Evolutionary conservation across 53 echinoderm and acorn worm species (phyloP).

Genomic region (Henricia sp.): DNA sequence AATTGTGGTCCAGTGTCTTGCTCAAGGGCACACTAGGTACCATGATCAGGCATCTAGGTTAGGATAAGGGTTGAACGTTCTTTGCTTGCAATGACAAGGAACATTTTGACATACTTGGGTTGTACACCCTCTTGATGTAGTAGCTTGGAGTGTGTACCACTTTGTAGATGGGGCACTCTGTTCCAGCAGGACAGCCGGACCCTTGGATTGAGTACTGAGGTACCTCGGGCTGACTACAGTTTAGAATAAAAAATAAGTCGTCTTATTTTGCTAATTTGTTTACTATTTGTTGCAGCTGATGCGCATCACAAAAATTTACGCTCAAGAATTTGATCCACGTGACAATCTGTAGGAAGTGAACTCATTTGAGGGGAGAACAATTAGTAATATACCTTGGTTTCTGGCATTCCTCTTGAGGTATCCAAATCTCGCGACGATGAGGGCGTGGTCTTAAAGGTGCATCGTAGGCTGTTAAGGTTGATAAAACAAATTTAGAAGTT

Average conservation of each 20-base stretch:
- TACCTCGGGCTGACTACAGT: background rate
- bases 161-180: slow-evolving; percentile 15
- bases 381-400: background rate
- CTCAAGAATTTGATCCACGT: too few species aligned
- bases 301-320: too few species aligned
- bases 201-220: slow-evolving; percentile 16
- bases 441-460: slow-evolving; percentile 25
- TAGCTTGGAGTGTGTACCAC: background rate
- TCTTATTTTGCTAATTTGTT: background rate
- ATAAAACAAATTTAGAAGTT: too few species aligned
- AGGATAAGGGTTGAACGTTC: background rate
- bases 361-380: background rate
- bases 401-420: slow-evolving; percentile 2
- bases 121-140: slow-evolving; percentile 13
- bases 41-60: background rate
- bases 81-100: background rate
- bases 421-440: slow-evolving; percentile 64
- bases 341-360: background rate
- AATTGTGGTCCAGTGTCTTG: background rate
- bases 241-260: background rate
- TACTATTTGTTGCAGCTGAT: too few species aligned
- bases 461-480: slow-evolving; percentile 50
- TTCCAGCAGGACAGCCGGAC: background rate
- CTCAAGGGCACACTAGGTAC: too few species aligned
- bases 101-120: background rate